Conservation (phyloP, 2,113 vertebrate species). For the Carollia perspicillata region DNA sequence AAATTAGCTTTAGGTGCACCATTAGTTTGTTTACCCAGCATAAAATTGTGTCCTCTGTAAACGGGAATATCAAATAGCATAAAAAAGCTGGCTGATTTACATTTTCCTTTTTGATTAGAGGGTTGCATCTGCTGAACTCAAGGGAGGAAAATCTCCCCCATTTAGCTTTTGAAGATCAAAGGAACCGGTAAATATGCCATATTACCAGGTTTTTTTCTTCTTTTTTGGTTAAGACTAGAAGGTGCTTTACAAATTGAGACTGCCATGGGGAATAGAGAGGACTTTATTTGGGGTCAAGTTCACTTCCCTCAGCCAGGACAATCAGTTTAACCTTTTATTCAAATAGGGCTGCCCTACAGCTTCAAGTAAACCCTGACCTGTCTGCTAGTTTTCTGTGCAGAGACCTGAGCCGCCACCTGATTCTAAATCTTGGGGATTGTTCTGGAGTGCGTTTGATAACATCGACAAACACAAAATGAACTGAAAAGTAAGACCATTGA, state of each 20-base stretch:
- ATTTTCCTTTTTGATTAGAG: conserved; percentile 77
- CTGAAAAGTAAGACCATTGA: neutral
- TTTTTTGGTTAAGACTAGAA: conserved; percentile 25
- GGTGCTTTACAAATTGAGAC: conserved; percentile 53
- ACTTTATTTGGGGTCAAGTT: conserved; percentile 1
- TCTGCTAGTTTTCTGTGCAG: neutral
- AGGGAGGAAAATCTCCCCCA: conserved; percentile 72
- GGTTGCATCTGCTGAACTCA: conserved; percentile 53
- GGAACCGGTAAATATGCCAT: conserved; percentile 66
- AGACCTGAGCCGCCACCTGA: neutral
- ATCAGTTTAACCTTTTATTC: neutral
- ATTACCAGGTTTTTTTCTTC: conserved; percentile 48
- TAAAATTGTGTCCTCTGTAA: conserved; percentile 65
- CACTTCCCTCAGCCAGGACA: neutral
- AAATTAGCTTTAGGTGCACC: conserved; percentile 56
- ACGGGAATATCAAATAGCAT: conserved; percentile 69
- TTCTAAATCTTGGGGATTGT: neutral
- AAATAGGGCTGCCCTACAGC: neutral
- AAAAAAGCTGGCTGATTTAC: conserved; percentile 69
- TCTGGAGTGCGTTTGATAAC: neutral
- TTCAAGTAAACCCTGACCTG: neutral
- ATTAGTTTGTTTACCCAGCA: conserved; percentile 73
- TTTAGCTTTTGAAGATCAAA: conserved; percentile 78
- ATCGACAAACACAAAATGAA: neutral
- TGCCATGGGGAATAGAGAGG: neutral